Conservation (phyloP, 2,797 vertebrate genomes). For the Meriones psammophilus region DNA sequence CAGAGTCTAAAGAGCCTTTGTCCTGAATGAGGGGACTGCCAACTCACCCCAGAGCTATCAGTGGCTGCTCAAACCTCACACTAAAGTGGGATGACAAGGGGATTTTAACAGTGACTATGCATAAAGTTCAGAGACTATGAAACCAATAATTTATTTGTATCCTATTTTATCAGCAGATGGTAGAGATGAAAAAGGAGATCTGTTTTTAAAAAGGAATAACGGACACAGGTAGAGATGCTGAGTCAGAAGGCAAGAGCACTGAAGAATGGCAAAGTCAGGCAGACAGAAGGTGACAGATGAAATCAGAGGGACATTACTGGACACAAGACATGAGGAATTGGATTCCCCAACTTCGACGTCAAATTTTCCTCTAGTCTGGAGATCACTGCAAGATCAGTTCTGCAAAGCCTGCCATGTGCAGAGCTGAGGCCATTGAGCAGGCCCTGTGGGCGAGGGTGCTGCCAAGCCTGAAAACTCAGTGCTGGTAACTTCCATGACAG, state of each 20-base stretch:
- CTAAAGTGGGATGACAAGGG: not conserved
- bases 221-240: not conserved
- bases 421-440: not conserved
- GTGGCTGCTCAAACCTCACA: not conserved
- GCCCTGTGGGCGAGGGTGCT: not conserved
- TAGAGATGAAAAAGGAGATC: not conserved
- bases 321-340: not conserved
- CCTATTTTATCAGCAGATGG: not conserved
- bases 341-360: not conserved
- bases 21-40: not conserved
- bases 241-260: not conserved
- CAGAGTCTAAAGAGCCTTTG: not conserved
- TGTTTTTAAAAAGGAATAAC: not conserved
- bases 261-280: not conserved
- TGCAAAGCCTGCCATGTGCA: not conserved
- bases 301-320: not conserved
- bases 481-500: not conserved
- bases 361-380: not conserved
- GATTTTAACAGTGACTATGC: not conserved
- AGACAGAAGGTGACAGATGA: not conserved
- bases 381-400: not conserved
- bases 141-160: not conserved
- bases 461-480: not conserved
- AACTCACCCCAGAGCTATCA: not conserved
- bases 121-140: slow-evolving; percentile 38